A percentile compares a stretch with the other conserved stretches of the same genome.
Evolutionary conservation across 2,113 vertebrate species (phyloP).

Genomic region (Mesocricetus auratus): DNA sequence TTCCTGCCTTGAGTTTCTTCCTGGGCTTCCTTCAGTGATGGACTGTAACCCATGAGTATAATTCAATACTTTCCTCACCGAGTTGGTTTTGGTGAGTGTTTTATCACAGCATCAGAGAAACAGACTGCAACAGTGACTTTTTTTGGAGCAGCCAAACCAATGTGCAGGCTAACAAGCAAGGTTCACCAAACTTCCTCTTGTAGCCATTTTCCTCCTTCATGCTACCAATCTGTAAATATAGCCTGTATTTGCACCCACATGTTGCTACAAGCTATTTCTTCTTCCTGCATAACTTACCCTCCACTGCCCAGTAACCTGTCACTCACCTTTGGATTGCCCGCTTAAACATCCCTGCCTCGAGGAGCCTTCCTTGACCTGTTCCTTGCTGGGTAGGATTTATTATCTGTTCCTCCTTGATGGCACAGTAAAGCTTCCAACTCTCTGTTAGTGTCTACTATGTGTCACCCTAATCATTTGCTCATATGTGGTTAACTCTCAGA

Average conservation of each 20-base stretch:
- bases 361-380: neutral
- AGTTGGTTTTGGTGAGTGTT: neutral
- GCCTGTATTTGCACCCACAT: neutral
- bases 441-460: neutral
- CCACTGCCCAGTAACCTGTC: neutral
- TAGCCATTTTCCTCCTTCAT: too few species aligned
- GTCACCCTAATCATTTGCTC: neutral
- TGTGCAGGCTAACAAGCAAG: neutral
- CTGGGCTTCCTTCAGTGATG: neutral
- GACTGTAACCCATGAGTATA: neutral
- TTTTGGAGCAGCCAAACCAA: neutral
- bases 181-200: neutral
- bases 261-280: neutral
- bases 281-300: neutral
- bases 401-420: neutral
- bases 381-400: neutral
- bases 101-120: neutral
- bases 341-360: neutral
- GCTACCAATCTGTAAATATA: fast-evolving
- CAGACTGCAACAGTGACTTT: neutral
- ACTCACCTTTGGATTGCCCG: neutral
- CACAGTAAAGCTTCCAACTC: neutral
- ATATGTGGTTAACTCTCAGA: neutral
- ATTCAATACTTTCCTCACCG: neutral
- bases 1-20: neutral